Percentiles rank a stretch among this genome's conserved stretches.
Evolutionary conservation across 2,797 vertebrate species (phyloP).

Genomic region (Gobio occitaniae): DNA sequence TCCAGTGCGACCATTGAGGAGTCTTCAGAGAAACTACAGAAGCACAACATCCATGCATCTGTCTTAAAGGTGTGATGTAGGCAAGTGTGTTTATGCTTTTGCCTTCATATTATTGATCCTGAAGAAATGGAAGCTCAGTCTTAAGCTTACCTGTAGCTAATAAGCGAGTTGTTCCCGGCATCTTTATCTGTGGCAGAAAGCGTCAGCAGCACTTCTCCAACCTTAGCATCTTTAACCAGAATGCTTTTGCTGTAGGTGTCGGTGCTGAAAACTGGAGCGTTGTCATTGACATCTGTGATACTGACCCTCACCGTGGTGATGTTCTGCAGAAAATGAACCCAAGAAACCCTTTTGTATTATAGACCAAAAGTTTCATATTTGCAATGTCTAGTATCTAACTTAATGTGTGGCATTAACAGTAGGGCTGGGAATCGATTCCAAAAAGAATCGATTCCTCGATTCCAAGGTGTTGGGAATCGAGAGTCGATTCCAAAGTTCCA

Average conservation of each 20-base stretch:
- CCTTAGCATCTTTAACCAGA: conserved; percentile 68
- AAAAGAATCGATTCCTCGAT: too few relatives aligned
- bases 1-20: conserved; percentile 55
- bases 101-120: neutral
- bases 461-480: too few relatives aligned
- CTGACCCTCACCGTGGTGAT: conserved; percentile 72
- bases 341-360: neutral
- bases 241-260: conserved; percentile 67
- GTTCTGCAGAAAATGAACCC: conserved; percentile 68
- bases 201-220: conserved; percentile 70
- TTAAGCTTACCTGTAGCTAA: conserved; percentile 78
- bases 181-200: conserved; percentile 78
- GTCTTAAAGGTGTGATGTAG: neutral
- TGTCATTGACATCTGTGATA: conserved; percentile 79
- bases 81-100: neutral
- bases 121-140: neutral
- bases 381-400: neutral
- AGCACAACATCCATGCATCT: neutral
- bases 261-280: conserved; percentile 75
- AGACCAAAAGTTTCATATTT: neutral
- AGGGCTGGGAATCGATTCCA: too few relatives aligned
- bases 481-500: too few relatives aligned
- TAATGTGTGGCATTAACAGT: too few relatives aligned
- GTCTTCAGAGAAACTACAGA: conserved; percentile 68
- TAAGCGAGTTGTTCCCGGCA: conserved; percentile 71